Evolutionary conservation across 2,888 invertebrate species (phyloP).

Genomic region (Tubulanus polymorphus): DNA sequence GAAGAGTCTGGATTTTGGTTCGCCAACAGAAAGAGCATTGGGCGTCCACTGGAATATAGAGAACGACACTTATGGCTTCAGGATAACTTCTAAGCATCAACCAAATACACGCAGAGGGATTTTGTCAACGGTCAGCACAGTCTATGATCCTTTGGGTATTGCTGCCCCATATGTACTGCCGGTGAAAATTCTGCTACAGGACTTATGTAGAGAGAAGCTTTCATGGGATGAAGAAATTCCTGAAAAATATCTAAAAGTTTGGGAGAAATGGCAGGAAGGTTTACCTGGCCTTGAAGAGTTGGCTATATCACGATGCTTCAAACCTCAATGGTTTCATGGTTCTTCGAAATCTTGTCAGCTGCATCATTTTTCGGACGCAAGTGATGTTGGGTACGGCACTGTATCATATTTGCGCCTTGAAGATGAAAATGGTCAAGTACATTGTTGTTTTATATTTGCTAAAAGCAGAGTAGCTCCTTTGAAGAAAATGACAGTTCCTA

Average conservation of each 20-base stretch:
- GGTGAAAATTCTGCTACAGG: slow-evolving; percentile 9
- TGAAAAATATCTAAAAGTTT: not conserved
- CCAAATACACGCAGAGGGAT: slow-evolving; percentile 13
- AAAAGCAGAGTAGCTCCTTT: slow-evolving; percentile 3
- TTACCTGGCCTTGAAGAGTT: not conserved
- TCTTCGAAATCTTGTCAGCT: slow-evolving; percentile 8
- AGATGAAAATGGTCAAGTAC: not conserved
- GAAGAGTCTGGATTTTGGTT: not conserved
- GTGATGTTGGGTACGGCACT: slow-evolving; percentile 11
- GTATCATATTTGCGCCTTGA: slow-evolving; percentile 13
- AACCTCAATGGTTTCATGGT: slow-evolving; percentile 12
- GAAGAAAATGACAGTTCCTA: slow-evolving; percentile 2
- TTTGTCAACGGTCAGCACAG: slow-evolving; percentile 12
- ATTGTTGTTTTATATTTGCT: not conserved
- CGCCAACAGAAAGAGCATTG: slow-evolving; percentile 5
- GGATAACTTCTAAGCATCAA: slow-evolving; percentile 2
- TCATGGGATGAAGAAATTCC: slow-evolving; percentile 14
- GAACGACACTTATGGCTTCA: slow-evolving; percentile 11
- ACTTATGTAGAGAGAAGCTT: slow-evolving; percentile 6
- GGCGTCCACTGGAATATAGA: slow-evolving; percentile 13
- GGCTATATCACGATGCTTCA: slow-evolving; percentile 11
- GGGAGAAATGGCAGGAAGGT: slow-evolving; percentile 2
- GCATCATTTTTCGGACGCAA: slow-evolving; percentile 17
- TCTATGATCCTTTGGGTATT: slow-evolving; percentile 17
- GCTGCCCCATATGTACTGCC: slow-evolving; percentile 14